Percentiles rank a stretch among this genome's conserved stretches.
Evolutionary conservation across 2,113 vertebrate genomes (phyloP).

Genomic region (Corythornis madagascariensis): DNA sequence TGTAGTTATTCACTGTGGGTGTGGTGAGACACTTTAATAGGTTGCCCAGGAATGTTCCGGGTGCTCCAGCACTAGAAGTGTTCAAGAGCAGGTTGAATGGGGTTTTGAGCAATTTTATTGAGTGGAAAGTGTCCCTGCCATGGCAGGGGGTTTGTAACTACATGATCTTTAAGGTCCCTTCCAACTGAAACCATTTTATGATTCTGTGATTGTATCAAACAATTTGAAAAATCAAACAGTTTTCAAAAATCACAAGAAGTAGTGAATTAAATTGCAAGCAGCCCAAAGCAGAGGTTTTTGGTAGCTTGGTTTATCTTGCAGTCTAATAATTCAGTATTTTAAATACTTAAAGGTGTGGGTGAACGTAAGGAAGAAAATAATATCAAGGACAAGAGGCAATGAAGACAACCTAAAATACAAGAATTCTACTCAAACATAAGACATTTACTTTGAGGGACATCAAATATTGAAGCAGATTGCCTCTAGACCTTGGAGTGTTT

Average conservation of each 20-base stretch:
- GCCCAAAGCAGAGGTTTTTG: not conserved
- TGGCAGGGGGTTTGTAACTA: too few species aligned
- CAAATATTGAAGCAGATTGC: not conserved
- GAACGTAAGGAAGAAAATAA: not conserved
- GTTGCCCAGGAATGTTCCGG: too few species aligned
- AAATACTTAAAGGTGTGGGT: not conserved
- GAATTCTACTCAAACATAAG: not conserved
- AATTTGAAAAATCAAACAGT: not conserved
- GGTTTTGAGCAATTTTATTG: too few species aligned
- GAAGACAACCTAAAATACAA: not conserved
- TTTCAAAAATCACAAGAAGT: not conserved
- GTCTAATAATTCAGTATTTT: not conserved
- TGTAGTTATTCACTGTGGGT: too few species aligned
- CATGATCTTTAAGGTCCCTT: too few species aligned
- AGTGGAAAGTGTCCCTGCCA: too few species aligned
- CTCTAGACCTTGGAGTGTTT: not conserved
- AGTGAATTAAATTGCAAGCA: not conserved
- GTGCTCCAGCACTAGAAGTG: too few species aligned
- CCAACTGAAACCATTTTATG: too few species aligned
- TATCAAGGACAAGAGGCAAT: not conserved
- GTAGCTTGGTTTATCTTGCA: not conserved
- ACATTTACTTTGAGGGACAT: not conserved
- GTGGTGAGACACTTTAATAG: too few species aligned
- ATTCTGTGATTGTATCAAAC: too few species aligned
- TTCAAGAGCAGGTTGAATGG: too few species aligned